These are phyloP conservation scores for Himalopsyche tibetana DNA, from an alignment of 2,888 invertebrate genomes.

Conservation along the genomic window DNA sequence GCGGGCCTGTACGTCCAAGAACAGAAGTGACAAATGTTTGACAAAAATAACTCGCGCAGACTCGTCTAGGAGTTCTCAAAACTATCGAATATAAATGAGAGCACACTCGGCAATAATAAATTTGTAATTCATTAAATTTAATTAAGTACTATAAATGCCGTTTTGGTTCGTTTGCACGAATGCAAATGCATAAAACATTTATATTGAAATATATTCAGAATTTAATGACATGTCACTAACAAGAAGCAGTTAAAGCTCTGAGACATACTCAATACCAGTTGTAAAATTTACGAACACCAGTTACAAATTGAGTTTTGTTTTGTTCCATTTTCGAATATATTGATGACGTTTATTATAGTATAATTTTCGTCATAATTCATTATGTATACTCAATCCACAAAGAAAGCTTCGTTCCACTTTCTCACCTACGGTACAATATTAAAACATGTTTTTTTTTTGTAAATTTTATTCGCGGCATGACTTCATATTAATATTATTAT, in stretches of 20 bases:
- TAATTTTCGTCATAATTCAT: too few relatives aligned
- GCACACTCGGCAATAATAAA: background rate
- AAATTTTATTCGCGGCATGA: too few relatives aligned
- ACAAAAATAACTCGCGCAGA: constrained; percentile 9
- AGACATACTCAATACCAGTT: background rate
- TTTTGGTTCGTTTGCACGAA: background rate
- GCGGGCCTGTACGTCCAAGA: background rate
- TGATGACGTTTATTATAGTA: too few relatives aligned
- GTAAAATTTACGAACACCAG: too few relatives aligned
- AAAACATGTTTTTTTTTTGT: too few relatives aligned
- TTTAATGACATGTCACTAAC: constrained; percentile 22
- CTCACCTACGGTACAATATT: too few relatives aligned
- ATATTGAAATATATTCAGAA: constrained; percentile 3
- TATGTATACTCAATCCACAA: too few relatives aligned
- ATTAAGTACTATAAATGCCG: constrained; percentile 15
- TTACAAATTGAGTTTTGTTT: too few relatives aligned
- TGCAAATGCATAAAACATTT: constrained; percentile 27
- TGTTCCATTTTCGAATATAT: too few relatives aligned
- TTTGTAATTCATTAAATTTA: constrained; percentile 20
- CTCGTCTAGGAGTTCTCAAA: constrained; percentile 18
- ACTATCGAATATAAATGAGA: constrained; percentile 26
- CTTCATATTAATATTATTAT: too few relatives aligned
- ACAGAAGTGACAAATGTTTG: constrained; percentile 13
- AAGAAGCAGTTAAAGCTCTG: background rate
- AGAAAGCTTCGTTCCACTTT: too few relatives aligned